A percentile compares a stretch with the other conserved stretches of the same genome.
These are phyloP conservation scores for Cephus cinctus DNA, from an alignment of 1,140 invertebrate species.

Conservation along the genomic window DNA sequence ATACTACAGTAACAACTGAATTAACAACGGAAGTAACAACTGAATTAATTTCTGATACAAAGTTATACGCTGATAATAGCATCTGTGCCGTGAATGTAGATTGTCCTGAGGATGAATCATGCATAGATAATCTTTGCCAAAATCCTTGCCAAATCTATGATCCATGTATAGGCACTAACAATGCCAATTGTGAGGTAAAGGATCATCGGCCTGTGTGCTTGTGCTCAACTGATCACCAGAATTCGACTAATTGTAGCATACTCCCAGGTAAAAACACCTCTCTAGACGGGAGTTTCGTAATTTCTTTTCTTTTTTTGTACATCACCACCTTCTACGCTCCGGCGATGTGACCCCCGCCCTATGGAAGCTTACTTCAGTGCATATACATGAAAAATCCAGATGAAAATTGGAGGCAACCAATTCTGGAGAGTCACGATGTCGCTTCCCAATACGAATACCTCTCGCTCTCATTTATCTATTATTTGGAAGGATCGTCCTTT, in stretches of 20 bases:
- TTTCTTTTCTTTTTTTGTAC: constrained; percentile 7
- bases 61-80: constrained; percentile 3
- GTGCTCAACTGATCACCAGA: constrained; percentile 45
- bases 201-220: constrained; percentile 58
- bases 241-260: constrained; percentile 54
- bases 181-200: constrained; percentile 49
- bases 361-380: constrained; percentile 16
- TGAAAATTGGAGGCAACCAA: constrained; percentile 31
- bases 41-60: not conserved
- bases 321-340: constrained; percentile 9
- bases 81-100: constrained; percentile 42
- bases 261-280: constrained; percentile 59
- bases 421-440: constrained; percentile 28
- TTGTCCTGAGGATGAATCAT: constrained; percentile 57
- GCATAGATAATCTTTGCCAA: constrained; percentile 56
- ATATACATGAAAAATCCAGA: constrained; percentile 20
- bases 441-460: constrained; percentile 22
- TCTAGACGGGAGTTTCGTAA: constrained; percentile 12
- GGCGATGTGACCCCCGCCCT: constrained; percentile 14
- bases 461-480: constrained; percentile 16
- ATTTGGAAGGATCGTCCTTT: constrained; percentile 4
- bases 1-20: no score
- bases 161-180: constrained; percentile 39
- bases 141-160: constrained; percentile 58
- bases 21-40: not conserved